Base-by-base conservation (phyloP, 1,140 invertebrate genomes). In the Cotesia chilonis region DNA sequence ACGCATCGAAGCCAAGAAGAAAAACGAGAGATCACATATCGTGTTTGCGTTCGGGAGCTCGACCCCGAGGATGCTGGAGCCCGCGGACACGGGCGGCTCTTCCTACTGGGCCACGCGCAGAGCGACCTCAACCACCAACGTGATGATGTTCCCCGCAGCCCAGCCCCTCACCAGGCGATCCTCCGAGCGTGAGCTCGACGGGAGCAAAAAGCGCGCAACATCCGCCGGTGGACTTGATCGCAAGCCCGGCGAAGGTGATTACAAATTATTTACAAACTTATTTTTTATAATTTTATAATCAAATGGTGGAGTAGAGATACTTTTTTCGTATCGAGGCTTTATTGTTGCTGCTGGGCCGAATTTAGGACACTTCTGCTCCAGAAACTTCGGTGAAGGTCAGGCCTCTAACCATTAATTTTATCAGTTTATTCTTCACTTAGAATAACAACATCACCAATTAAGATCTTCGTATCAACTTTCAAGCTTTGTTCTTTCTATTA, bases 1-100 rank as follows among this genome's bases (percentile, higher is more conserved):
- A 59, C 90, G 94, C 74, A 88, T 95, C 76, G 94, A 96, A 85
- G 89, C 91, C 47, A 92, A 91, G 82, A 89, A 88, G 78, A 89
- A 89, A 79, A 91, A 92, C 82, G 92, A 93, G 80, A 88, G 91
- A 75, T 87, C 85, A 74, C 85, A 87, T 67, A 87, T 87, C 75
- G 90, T 92, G 20, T 96, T 96, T 87, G 95, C 94, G 47, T 96
- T 96, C 87, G 95, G 95, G 54, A 96, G 94, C 79, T 96, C 94
- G 69, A 95, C 94, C 61, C 94, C 95, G 67, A 88, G 95, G 71
- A 92, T 95, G 88, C 85, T 96, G 77, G 94, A 96, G 80, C 93
- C 93, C 36, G 90, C 92, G 52, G 93, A 95, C 83, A 92, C 92
- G 71, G 90, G 91, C 61, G 90, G 91, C 72, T 90, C 92, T 68